phyloP scores from a whole-genome alignment of 2,888 invertebrate species.

The Holacanthella duospinosa region DNA sequence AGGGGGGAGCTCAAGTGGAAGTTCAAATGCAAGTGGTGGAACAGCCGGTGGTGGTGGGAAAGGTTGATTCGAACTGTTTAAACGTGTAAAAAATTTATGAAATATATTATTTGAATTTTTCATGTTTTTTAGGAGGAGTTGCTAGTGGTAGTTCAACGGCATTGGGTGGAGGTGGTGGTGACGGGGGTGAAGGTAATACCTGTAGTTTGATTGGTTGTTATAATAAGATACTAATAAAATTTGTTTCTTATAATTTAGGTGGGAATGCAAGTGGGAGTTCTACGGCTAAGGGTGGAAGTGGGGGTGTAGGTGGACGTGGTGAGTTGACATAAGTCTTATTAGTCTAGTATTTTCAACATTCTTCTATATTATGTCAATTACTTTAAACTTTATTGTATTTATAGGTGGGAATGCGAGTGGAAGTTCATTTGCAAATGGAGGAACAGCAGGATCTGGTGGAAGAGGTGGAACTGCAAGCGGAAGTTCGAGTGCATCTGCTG shows the following conservation, averaged over 20 bases:
- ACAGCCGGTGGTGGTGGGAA: conserved; percentile 4
- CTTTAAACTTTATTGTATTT: too few relatives aligned
- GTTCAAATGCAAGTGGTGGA: conserved; percentile 5
- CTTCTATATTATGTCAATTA: too few relatives aligned
- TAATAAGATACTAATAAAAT: too few relatives aligned
- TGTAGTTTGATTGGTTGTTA: background rate
- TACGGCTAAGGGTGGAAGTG: background rate
- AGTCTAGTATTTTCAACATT: too few relatives aligned
- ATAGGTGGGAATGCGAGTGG: conserved; percentile 7
- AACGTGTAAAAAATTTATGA: too few relatives aligned
- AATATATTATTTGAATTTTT: background rate
- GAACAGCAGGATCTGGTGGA: conserved; percentile 7
- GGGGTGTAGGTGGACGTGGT: conserved; percentile 8
- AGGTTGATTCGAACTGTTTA: too few relatives aligned
- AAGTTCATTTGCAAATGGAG: conserved; percentile 1
- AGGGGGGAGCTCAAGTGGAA: conserved; percentile 6
- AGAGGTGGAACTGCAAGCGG: background rate
- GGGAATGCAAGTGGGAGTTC: background rate
- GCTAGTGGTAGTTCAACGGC: conserved; percentile 1
- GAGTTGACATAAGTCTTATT: too few relatives aligned
- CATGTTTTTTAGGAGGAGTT: background rate
- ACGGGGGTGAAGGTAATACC: background rate
- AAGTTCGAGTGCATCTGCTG: background rate
- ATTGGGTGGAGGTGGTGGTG: background rate
- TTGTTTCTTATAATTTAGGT: too few relatives aligned